These are phyloP conservation scores for Euplexia lucipara DNA, from an alignment of 2,888 invertebrate genomes.

Conservation along the genomic window DNA sequence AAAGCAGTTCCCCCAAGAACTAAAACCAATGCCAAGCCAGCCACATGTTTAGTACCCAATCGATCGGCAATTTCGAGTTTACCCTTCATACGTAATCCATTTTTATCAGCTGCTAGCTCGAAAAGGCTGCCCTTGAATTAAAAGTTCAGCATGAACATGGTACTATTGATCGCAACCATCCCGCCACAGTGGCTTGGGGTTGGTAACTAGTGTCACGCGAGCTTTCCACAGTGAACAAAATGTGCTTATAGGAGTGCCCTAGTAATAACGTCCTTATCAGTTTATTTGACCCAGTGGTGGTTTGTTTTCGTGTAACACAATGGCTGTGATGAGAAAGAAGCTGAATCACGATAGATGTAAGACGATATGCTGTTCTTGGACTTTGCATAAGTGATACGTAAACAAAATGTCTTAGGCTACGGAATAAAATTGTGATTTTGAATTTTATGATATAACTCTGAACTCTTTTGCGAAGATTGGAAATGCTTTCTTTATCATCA, in stretches of 20 bases:
- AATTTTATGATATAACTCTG: constrained; percentile 10
- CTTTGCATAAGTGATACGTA: constrained; percentile 1
- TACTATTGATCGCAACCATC: constrained; percentile 77
- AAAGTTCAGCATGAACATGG: constrained; percentile 70
- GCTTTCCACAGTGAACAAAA: constrained; percentile 72
- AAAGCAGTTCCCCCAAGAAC: constrained; percentile 19
- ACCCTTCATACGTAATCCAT: constrained; percentile 51
- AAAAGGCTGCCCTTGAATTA: constrained; percentile 73
- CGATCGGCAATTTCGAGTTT: constrained; percentile 36
- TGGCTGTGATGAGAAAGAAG: constrained; percentile 70
- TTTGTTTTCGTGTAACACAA: constrained; percentile 54
- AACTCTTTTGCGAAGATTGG: neutral
- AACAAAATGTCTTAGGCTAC: constrained; percentile 22
- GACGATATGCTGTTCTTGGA: constrained; percentile 31
- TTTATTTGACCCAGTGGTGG: constrained; percentile 43
- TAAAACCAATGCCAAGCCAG: constrained; percentile 14
- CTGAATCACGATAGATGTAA: constrained; percentile 67
- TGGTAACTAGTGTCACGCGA: constrained; percentile 82
- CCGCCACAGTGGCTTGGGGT: constrained; percentile 57
- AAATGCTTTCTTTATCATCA: constrained; percentile 7
- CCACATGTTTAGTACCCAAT: constrained; percentile 29
- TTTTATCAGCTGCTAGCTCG: constrained; percentile 56
- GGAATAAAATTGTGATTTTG: constrained; percentile 9
- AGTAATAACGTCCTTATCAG: constrained; percentile 56
- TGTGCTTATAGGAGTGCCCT: constrained; percentile 76